phyloP scores from a whole-genome alignment of 2,888 invertebrate species.

The Himalopsyche kuldschensis region DNA sequence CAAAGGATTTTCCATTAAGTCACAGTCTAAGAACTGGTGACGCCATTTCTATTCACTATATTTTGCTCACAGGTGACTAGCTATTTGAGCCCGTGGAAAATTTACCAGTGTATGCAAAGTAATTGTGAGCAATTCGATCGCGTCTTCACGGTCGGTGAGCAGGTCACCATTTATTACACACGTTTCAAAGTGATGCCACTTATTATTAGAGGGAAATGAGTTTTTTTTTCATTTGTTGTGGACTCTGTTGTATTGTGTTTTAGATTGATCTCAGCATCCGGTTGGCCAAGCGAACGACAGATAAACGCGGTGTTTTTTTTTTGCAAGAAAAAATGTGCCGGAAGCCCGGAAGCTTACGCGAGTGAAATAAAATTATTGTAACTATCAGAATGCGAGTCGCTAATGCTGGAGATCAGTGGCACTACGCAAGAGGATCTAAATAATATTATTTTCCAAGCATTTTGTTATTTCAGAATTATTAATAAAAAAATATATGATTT shows the following conservation, averaged over 20 bases:
- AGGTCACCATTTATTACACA: neutral
- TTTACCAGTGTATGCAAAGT: neutral
- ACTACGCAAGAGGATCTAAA: neutral
- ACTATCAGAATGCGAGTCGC: neutral
- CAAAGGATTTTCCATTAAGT: too few relatives aligned
- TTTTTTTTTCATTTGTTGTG: constrained; percentile 28
- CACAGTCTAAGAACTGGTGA: too few relatives aligned
- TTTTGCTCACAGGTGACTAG: neutral
- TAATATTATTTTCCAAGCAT: too few relatives aligned
- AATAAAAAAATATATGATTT: too few relatives aligned
- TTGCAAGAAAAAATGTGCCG: constrained; percentile 40
- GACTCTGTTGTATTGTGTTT: neutral
- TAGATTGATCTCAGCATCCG: constrained; percentile 38
- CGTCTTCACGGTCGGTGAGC: neutral
- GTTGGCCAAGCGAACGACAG: constrained; percentile 10
- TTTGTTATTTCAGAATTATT: too few relatives aligned
- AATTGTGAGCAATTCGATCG: neutral
- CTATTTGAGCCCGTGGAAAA: neutral
- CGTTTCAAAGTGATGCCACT: constrained; percentile 31
- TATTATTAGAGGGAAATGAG: constrained; percentile 37
- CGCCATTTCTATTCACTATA: too few relatives aligned
- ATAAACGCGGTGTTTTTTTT: constrained; percentile 24
- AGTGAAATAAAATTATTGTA: neutral
- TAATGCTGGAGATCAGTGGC: neutral
- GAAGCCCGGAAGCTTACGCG: constrained; percentile 16